These are phyloP conservation scores for Litoditis marina DNA, from an alignment of 2,888 invertebrate species.

Conservation along the genomic window DNA sequence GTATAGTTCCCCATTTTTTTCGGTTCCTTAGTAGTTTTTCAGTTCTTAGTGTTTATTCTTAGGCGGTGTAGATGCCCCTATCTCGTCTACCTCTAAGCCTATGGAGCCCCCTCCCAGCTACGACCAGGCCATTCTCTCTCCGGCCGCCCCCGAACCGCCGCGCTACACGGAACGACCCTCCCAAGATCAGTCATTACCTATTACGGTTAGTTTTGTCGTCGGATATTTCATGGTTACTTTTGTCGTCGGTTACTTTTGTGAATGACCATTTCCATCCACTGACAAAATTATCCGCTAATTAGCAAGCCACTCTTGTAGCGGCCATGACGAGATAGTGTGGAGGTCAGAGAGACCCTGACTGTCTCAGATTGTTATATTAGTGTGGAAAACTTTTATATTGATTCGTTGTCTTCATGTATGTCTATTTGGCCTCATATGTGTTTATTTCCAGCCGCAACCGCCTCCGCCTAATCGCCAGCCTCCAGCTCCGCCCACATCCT, in stretches of 20 bases:
- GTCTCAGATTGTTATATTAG: no score
- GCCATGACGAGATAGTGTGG: no score
- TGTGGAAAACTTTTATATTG: no score
- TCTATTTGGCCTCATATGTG: background rate
- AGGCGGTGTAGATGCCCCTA: slow-evolving; percentile 31
- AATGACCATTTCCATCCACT: no score
- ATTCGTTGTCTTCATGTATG: background rate
- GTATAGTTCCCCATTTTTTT: no score
- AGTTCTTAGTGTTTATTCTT: no score
- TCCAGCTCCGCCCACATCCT: background rate
- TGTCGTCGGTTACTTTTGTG: no score
- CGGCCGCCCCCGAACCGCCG: slow-evolving; percentile 26
- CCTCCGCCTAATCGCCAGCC: background rate
- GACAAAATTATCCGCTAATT: no score
- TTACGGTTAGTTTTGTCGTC: background rate
- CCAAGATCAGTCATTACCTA: background rate
- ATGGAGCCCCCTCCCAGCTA: slow-evolving; percentile 49
- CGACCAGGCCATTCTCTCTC: slow-evolving; percentile 42
- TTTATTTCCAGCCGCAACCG: background rate
- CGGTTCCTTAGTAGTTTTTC: no score
- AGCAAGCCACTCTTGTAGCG: no score
- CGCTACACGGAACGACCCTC: slow-evolving; percentile 19
- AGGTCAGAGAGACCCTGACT: no score
- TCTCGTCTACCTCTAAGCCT: slow-evolving; percentile 4
- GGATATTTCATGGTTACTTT: no score